Base-by-base conservation (phyloP, 1,140 invertebrate species). In the Ptiloglossa arizonensis region DNA sequence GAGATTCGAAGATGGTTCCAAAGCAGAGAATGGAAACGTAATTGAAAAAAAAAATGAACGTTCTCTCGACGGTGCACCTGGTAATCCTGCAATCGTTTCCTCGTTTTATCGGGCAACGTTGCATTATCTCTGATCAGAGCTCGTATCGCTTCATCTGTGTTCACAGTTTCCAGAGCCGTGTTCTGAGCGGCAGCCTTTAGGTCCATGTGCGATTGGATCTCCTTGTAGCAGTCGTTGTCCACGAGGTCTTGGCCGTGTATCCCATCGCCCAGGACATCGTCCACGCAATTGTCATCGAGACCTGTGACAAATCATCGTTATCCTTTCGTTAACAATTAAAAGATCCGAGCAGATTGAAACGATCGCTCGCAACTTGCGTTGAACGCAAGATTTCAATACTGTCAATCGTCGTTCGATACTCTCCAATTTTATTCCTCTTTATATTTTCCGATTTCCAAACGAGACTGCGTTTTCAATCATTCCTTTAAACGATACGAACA, bases 61-160 rank as follows among this genome's bases (percentile, higher is more conserved):
- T 54, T 46, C 50, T n/a, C 35, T 52, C 3, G 6, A 35, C 6
- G 32, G 2, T 8, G 38, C 79, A 91, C 91, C 87, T 91, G 89
- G 76, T 92, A 92, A n/a, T 87, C 63, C 22, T 86, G 86, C 63
- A 92, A 74, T 78, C 74, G 76, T 90, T 87, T 90, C 52, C 86
- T 90, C 5, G 80, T 93, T 6, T 94, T 93, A 38, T 94, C 93
- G 76, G 94, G 85, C 86, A 95, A 93, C 81, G 87, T 91, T 2
- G 92, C 85, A 85, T 94, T 94, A 87, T 95, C 92, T 24, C 86
- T 89, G 5, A 94, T 85, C 8, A 94, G 81, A 19, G 93, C 92
- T 85, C 93, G 89, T 2, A 93, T 88, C 11, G 92, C 89, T 75
- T 94, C 91, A 2, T 92, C 91, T 0, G 91, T 83, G 64, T 79